Evolutionary conservation across 2,113 vertebrate genomes (phyloP).

Genomic region (Kryptolebias marmoratus): DNA sequence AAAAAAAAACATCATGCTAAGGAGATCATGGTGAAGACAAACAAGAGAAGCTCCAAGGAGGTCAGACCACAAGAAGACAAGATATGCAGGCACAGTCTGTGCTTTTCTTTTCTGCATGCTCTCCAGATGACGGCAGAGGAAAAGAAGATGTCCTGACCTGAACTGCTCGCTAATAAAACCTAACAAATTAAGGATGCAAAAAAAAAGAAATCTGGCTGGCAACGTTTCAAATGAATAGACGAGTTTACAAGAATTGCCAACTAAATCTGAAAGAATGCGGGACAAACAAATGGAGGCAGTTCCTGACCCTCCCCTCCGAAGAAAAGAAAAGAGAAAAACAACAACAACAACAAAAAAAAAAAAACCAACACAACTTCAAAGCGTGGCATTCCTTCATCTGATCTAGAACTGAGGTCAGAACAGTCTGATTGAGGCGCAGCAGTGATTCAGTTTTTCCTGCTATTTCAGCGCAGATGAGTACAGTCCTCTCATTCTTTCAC

Average conservation of each 20-base stretch:
- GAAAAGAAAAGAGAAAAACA: conserved; percentile 1
- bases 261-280: conserved; percentile 44
- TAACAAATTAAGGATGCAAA: conserved; percentile 37
- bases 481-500: conserved; percentile 10
- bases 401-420: conserved; percentile 64
- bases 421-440: conserved; percentile 47
- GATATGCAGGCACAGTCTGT: conserved; percentile 47
- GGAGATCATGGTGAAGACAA: conserved; percentile 49
- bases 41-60: conserved; percentile 45
- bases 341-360: background rate
- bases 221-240: conserved; percentile 19
- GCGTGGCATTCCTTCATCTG: conserved; percentile 60
- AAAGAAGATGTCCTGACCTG: conserved; percentile 47
- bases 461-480: conserved; percentile 29
- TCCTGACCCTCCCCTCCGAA: conserved; percentile 23
- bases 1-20: conserved; percentile 30
- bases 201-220: conserved; percentile 8
- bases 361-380: conserved; percentile 54
- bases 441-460: conserved; percentile 52
- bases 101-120: conserved; percentile 5
- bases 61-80: conserved; percentile 50
- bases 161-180: conserved; percentile 50
- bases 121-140: conserved; percentile 46
- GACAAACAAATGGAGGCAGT: conserved; percentile 52
- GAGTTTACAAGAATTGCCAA: conserved; percentile 35